Conservation (phyloP, 53 echinoderm and acorn worm species). For the Actinopyga echinites region DNA sequence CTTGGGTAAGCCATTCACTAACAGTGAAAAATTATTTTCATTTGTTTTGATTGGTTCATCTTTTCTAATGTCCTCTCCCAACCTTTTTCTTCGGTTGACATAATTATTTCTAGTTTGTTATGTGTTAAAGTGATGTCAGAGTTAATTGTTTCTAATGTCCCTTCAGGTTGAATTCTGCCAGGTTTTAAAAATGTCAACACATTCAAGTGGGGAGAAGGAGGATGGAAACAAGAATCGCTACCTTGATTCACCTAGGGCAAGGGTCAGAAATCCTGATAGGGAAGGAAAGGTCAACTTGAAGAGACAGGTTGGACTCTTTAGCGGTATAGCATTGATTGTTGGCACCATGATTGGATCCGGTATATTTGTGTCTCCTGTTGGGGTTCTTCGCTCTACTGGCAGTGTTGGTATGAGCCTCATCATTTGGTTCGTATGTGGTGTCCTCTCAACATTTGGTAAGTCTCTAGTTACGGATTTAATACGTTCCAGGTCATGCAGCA, state of each 20-base stretch:
- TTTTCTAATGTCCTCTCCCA: too few species aligned
- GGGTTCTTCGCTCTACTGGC: conserved; percentile 55
- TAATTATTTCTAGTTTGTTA: too few species aligned
- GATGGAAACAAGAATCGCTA: not conserved
- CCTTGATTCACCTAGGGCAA: not conserved
- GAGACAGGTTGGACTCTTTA: conserved; percentile 59
- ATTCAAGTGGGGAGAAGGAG: not conserved
- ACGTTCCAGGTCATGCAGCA: too few species aligned
- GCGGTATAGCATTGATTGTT: conserved; percentile 82
- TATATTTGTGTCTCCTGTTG: conserved; percentile 78
- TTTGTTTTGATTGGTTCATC: too few species aligned
- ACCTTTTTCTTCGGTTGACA: too few species aligned
- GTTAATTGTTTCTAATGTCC: too few species aligned
- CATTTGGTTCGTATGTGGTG: conserved; percentile 62
- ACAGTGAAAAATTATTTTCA: too few species aligned
- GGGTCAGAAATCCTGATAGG: too few species aligned
- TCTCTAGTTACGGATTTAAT: too few species aligned
- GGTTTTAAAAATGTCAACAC: not conserved
- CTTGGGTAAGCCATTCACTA: too few species aligned
- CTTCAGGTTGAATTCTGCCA: too few species aligned
- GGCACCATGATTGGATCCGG: conserved; percentile 90
- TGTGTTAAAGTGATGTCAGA: too few species aligned
- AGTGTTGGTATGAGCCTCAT: conserved; percentile 66
- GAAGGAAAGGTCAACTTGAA: conserved; percentile 58
- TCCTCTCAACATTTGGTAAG: conserved; percentile 64